Conservation (phyloP, 2,888 invertebrate species). For the Agrotis clavis region DNA sequence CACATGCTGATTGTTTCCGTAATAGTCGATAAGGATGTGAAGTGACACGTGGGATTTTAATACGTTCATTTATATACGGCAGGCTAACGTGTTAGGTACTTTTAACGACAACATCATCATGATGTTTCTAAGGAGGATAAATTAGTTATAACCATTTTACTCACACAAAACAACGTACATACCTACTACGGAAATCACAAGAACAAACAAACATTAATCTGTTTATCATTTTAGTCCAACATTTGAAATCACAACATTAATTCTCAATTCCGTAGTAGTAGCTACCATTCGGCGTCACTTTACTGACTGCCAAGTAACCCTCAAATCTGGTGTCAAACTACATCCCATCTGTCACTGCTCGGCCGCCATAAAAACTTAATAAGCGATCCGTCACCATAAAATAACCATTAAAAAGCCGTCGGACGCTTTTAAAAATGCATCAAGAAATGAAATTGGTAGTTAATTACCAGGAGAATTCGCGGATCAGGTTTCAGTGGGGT, state of each 20-base stretch:
- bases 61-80: constrained; percentile 20
- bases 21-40: constrained; percentile 16
- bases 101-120: background rate
- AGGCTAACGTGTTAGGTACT: background rate
- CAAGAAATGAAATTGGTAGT: constrained; percentile 90
- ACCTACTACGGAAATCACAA: no score
- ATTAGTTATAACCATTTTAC: constrained; percentile 11
- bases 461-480: constrained; percentile 90
- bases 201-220: background rate
- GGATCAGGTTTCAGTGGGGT: constrained; percentile 86
- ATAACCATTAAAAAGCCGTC: constrained; percentile 91
- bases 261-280: constrained; percentile 28
- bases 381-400: constrained; percentile 91
- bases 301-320: constrained; percentile 66
- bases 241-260: constrained; percentile 48
- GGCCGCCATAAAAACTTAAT: constrained; percentile 89
- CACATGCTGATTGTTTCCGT: constrained; percentile 47
- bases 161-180: background rate
- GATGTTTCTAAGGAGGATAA: background rate
- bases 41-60: constrained; percentile 17
- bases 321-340: constrained; percentile 90
- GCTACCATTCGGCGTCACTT: constrained; percentile 19
- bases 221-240: background rate
- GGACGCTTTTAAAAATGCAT: constrained; percentile 90
- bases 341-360: constrained; percentile 89